Base-by-base conservation (phyloP, 2,113 vertebrate genomes). In the Triplophysa rosa region DNA sequence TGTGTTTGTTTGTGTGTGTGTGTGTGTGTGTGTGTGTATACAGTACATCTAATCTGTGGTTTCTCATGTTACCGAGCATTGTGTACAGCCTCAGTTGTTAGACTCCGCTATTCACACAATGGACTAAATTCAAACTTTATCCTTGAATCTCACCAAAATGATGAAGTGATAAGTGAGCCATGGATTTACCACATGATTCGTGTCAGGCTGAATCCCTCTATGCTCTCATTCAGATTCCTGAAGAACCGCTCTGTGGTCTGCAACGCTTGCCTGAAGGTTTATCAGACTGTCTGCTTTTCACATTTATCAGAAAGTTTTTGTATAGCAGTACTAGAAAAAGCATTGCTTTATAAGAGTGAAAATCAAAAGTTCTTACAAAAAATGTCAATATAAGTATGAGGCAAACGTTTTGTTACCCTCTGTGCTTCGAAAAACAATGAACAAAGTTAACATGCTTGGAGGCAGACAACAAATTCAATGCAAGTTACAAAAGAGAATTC, bases 141-240 rank as follows among this genome's bases (percentile, higher is more conserved):
- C 58, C 66, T 40, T 33, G 13, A 24, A 72, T 56, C 61, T 24
- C 71, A 49, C 58, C 14, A 17, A 45, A 54, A 29, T 77, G 73
- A 80, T 83, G 58, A 77, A 77, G 66, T 71, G 73, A 82, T 77
- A 82, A 82, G 45, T 82, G 67, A 45, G 26, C 65, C 49, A 52
- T 59, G 26, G 19, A 82, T 65, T 82, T 59, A 77, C 56, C 67
- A 77, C 54, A 71, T 37, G 40, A 70, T 59, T 69, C 65, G 45
- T 17, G 64, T 70, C 14, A 65, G 59, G 37, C 77, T 4, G 54
- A 49, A 77, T 69, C 40, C 40, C 23, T 67, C 62, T 33, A 67
- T 62, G 70, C 21, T 61, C 62, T 82, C 61, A 78, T 72, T 75
- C 58, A 40, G 11, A 29, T 61, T 80, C 21, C 33, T 29, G 16